Evolutionary conservation across 2,888 invertebrate species (phyloP).

Genomic region (Malthinus seriepunctatus): DNA sequence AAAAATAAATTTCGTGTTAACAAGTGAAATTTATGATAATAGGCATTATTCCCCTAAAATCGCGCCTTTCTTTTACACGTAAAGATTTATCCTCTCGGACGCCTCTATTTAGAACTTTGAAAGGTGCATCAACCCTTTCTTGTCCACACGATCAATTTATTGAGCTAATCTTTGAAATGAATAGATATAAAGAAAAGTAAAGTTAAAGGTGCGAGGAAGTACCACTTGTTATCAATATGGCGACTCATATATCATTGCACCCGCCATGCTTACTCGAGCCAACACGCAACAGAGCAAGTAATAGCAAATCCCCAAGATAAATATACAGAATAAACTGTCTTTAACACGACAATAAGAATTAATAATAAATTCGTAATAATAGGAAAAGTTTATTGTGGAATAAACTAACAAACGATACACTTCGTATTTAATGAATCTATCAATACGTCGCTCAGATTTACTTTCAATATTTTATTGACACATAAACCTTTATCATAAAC

Average conservation of each 20-base stretch:
- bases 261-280: constrained; percentile 10
- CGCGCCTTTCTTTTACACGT: background rate
- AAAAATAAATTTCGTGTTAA: background rate
- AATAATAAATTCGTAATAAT: constrained; percentile 13
- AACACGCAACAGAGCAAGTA: constrained; percentile 24
- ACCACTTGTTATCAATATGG: constrained; percentile 44
- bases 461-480: constrained; percentile 11
- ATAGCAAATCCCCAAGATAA: constrained; percentile 11
- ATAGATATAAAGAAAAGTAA: constrained; percentile 37
- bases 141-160: constrained; percentile 45
- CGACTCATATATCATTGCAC: constrained; percentile 30
- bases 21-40: background rate
- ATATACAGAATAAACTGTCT: constrained; percentile 18
- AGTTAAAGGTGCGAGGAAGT: constrained; percentile 41
- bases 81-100: constrained; percentile 32
- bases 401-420: background rate
- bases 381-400: constrained; percentile 5
- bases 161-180: constrained; percentile 39
- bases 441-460: constrained; percentile 12
- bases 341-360: constrained; percentile 12
- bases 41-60: background rate
- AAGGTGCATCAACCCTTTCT: constrained; percentile 44
- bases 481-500: constrained; percentile 8
- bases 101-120: constrained; percentile 34
- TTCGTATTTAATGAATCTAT: constrained; percentile 3